Evolutionary conservation across 2,113 vertebrate species (phyloP).

Genomic region (Oreochromis spilurus): DNA sequence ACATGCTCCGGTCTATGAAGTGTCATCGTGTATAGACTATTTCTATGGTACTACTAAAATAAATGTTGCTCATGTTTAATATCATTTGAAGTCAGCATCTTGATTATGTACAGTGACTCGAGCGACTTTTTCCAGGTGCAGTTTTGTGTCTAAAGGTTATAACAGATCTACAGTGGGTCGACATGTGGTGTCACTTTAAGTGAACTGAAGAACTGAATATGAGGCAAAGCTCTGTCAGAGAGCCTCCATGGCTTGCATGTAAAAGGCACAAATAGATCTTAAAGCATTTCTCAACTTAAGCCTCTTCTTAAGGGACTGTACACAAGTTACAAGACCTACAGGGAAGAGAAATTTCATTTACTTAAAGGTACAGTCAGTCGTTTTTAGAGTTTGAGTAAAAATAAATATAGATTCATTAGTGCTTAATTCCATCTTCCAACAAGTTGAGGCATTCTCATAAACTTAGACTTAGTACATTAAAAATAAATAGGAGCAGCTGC

Average conservation of each 20-base stretch:
- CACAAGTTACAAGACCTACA: not conserved
- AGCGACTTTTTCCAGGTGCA: not conserved
- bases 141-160: not conserved
- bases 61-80: constrained; percentile 58
- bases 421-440: not conserved
- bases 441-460: not conserved
- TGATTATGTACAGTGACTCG: not conserved
- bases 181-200: not conserved
- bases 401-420: not conserved
- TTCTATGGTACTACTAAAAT: constrained; percentile 57
- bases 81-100: not conserved
- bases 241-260: not conserved
- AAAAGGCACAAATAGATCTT: not conserved
- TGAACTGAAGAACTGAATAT: not conserved
- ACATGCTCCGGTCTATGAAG: constrained; percentile 36
- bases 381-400: not conserved
- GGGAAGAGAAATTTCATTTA: not conserved
- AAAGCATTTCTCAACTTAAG: not conserved
- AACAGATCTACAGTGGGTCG: not conserved
- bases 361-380: not conserved
- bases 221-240: not conserved
- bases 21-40: constrained; percentile 35
- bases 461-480: not conserved
- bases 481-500: not conserved
- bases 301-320: not conserved